These are phyloP conservation scores for Bombylius major DNA, from an alignment of 2,888 invertebrate species.

Conservation along the genomic window DNA sequence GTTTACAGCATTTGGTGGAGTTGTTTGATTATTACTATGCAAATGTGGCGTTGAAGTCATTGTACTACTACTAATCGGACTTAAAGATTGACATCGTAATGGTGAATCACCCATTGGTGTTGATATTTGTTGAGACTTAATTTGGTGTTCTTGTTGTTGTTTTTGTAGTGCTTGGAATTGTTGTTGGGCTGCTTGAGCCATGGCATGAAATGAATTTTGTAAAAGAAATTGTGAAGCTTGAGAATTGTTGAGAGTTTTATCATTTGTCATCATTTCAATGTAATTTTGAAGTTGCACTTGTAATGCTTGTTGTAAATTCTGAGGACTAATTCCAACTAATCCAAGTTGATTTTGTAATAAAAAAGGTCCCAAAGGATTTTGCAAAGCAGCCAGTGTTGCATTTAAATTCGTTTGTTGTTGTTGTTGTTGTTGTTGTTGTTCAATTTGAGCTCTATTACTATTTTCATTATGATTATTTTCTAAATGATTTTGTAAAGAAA, in stretches of 20 bases:
- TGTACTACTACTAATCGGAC: conserved; percentile 22
- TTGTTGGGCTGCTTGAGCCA: conserved; percentile 69
- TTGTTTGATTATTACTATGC: conserved; percentile 33
- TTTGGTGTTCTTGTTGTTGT: conserved; percentile 39
- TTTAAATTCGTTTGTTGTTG: conserved; percentile 14
- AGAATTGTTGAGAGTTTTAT: conserved; percentile 16
- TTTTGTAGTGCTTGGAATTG: conserved; percentile 71
- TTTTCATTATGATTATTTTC: not conserved
- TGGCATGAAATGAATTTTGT: conserved; percentile 61
- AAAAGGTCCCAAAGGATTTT: conserved; percentile 26
- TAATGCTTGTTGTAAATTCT: conserved; percentile 31
- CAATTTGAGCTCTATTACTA: not conserved
- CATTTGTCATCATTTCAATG: conserved; percentile 32
- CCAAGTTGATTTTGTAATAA: conserved; percentile 28
- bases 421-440: conserved; percentile 1
- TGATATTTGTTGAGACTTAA: conserved; percentile 19
- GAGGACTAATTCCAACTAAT: conserved; percentile 20
- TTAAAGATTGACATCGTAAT: conserved; percentile 33
- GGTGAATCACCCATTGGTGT: conserved; percentile 32
- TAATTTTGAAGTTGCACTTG: conserved; percentile 34
- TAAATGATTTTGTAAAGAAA: not conserved
- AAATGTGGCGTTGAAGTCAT: conserved; percentile 30
- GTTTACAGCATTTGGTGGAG: conserved; percentile 40
- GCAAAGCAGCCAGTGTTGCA: conserved; percentile 22
- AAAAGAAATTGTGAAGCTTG: conserved; percentile 53